Conservation (phyloP, 2,797 vertebrate genomes). For the Leuciscus waleckii region DNA sequence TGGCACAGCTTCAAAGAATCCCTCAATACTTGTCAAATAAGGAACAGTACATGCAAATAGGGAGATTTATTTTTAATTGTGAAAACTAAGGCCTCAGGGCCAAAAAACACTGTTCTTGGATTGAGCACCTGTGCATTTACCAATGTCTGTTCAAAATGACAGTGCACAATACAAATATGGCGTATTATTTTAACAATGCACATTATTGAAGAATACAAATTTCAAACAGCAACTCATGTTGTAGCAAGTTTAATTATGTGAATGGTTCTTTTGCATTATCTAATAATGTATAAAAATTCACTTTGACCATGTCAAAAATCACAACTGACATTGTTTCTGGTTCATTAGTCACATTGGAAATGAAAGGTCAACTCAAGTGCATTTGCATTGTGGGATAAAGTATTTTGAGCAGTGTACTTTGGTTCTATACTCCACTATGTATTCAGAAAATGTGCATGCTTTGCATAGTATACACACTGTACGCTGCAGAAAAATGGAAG, state of each 20-base stretch:
- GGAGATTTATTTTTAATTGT: background rate
- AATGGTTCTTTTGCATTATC: background rate
- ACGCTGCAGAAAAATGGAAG: background rate
- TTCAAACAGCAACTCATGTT: background rate
- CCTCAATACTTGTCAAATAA: constrained; percentile 27
- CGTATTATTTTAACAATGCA: background rate
- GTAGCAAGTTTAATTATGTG: background rate
- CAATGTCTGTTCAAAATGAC: background rate
- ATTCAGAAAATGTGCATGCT: background rate
- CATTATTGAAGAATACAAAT: background rate
- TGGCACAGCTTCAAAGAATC: background rate
- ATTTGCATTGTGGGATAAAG: background rate
- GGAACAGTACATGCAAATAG: constrained; percentile 5
- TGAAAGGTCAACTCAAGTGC: background rate
- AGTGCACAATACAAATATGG: background rate
- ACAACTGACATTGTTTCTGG: background rate
- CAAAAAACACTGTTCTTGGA: constrained; percentile 2
- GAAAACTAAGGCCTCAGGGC: background rate
- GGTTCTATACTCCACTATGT: background rate
- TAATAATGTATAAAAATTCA: background rate
- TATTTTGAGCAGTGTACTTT: background rate
- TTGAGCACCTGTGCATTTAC: constrained; percentile 8
- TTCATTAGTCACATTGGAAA: background rate
- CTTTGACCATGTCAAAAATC: background rate
- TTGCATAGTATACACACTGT: background rate